Evolutionary conservation across 2,113 vertebrate genomes (phyloP), one percentile per base, ranked within the genome.

Genomic region (Aix galericulata): DNA sequence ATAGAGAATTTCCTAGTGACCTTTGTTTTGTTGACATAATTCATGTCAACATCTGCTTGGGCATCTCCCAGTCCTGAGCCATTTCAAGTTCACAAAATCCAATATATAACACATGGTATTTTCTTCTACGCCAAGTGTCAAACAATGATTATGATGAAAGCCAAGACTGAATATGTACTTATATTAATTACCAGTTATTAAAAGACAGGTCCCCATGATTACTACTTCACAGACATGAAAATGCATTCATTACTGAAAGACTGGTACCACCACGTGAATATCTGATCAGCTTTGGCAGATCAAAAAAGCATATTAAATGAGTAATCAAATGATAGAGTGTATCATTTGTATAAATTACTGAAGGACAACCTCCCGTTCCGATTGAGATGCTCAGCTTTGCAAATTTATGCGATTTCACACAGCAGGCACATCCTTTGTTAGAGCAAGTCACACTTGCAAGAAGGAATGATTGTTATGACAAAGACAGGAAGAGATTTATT

Each of bases 131-230:
- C 38, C 92, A 94, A 92, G 55, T 56, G 53, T 91, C 93, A 88
- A 42, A 59, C 31, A 76, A 66, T 91, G 34, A 94, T 76, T 84
- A 52, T 68, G 48, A 88, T 93, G 81, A 95, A 74, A 82, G 71
- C 21, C 87, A 91, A 93, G n/a, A 73, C 50, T 83, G 72, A 90
- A 90, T 31, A 36, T 56, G 8, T 73, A 84, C 56, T 96, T 92
- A 58, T 74, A 91, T 93, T 96, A 95, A 97, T 95, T 86, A 96
- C 89, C 32, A 97, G 87, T 81, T 97, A 96, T 76, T 82, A 92
- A 66, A 85, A 91, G 69, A 88, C 32, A 90, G 63, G 67, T 91
- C 31, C 64, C 66, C 20, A 1, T 90, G 81, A 96, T 96, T 94
- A 94, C 56, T 94, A 17, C 81, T 96, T 89, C n/a, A 93, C 22